Conservation (phyloP, 2,797 vertebrate species). For the Cuculus canorus region DNA sequence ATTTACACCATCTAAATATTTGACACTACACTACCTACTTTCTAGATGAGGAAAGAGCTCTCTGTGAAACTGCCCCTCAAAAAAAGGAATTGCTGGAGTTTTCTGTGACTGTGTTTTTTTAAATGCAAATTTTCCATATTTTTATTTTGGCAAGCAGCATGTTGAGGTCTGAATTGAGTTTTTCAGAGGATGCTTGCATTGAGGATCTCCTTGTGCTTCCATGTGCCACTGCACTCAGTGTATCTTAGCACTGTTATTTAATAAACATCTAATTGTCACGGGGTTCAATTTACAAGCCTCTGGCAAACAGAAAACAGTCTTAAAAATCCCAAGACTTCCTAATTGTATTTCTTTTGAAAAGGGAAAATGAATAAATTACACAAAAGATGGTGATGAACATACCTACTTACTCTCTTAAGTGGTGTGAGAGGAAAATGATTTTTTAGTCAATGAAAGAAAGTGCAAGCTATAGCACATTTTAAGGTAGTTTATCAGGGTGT, state of each 20-base stretch:
- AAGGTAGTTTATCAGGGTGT: neutral
- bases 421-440: neutral
- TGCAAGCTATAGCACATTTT: neutral
- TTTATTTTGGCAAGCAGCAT: neutral
- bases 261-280: neutral
- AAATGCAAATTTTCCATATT: neutral
- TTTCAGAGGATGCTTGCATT: fast-evolving
- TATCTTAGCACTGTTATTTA: neutral
- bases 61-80: neutral
- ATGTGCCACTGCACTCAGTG: neutral
- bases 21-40: neutral
- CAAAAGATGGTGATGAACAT: neutral
- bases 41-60: neutral
- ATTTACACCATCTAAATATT: neutral
- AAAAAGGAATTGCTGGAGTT: neutral
- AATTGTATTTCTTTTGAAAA: neutral
- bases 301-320: neutral
- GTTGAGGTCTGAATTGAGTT: neutral
- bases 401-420: neutral
- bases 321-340: neutral
- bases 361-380: neutral
- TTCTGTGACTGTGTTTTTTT: neutral
- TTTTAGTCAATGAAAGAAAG: neutral
- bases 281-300: neutral
- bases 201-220: neutral